Evolutionary conservation across 1,140 invertebrate species (phyloP).

Genomic region (Stegodyphus dumicola): DNA sequence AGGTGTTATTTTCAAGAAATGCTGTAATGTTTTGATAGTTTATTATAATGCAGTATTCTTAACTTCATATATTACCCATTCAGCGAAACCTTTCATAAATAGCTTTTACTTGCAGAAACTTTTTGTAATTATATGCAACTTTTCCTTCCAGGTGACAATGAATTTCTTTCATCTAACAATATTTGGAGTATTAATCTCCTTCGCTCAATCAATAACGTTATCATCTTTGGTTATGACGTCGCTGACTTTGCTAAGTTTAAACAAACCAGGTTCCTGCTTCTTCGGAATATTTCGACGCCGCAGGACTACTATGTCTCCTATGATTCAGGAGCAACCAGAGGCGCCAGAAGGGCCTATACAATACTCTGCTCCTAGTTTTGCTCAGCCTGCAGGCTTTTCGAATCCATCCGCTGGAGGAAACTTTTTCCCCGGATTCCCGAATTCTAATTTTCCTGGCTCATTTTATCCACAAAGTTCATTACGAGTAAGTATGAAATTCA

Average conservation of each 20-base stretch:
- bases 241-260: not conserved
- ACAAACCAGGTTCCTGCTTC: conserved; percentile 15
- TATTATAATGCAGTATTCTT: too few species aligned
- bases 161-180: too few species aligned
- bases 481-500: not conserved
- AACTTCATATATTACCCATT: too few species aligned
- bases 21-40: too few species aligned
- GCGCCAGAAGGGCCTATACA: not conserved
- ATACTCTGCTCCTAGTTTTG: not conserved
- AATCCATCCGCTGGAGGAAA: conserved; percentile 2
- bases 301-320: not conserved
- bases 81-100: too few species aligned
- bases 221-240: not conserved
- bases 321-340: not conserved
- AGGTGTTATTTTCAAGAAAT: too few species aligned
- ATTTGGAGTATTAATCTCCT: too few species aligned
- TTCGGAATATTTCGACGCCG: conserved; percentile 44
- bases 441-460: not conserved
- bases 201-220: too few species aligned
- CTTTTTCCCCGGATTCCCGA: not conserved
- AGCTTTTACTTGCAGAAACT: too few species aligned
- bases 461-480: not conserved
- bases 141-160: too few species aligned
- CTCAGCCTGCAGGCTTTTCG: not conserved
- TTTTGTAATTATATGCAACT: too few species aligned